Conservation (phyloP, 1,140 invertebrate genomes). For the Saccostrea echinata region DNA sequence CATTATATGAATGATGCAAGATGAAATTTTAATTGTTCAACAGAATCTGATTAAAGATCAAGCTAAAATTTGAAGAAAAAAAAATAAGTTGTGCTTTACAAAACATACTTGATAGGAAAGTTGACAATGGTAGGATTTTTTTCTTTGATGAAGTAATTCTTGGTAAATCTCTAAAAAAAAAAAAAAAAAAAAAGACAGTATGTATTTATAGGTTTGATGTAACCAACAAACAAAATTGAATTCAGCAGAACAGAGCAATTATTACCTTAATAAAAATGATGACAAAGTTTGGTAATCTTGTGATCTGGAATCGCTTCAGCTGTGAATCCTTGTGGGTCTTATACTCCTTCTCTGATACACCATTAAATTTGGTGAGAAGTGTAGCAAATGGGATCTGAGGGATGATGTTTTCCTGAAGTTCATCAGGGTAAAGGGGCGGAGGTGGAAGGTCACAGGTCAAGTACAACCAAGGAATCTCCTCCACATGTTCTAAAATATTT, state of each 20-base stretch:
- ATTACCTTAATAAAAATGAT: slow-evolving; percentile 95
- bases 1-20: too few relatives aligned
- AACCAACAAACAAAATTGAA: too few relatives aligned
- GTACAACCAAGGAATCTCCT: slow-evolving; percentile 96
- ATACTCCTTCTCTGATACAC: slow-evolving; percentile 96
- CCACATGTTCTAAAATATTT: slow-evolving; percentile 85
- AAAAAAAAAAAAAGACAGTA: too few relatives aligned
- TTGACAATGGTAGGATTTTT: slow-evolving; percentile 99
- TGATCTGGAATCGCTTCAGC: slow-evolving; percentile 97
- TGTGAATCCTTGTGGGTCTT: slow-evolving; percentile 99
- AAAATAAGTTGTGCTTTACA: too few relatives aligned
- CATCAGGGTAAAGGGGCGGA: slow-evolving; percentile 97
- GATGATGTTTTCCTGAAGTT: slow-evolving; percentile 98
- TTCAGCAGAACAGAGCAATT: neutral
- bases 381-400: slow-evolving; percentile 98
- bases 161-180: slow-evolving; percentile 92
- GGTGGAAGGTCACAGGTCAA: slow-evolving; percentile 98
- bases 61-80: too few relatives aligned
- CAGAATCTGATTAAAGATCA: too few relatives aligned
- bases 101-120: slow-evolving; percentile 97
- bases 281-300: slow-evolving; percentile 95
- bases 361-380: slow-evolving; percentile 97
- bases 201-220: too few relatives aligned
- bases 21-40: too few relatives aligned
- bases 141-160: slow-evolving; percentile 99